Conservation (phyloP, 2,113 vertebrate genomes). For the Rhombomys opimus region DNA sequence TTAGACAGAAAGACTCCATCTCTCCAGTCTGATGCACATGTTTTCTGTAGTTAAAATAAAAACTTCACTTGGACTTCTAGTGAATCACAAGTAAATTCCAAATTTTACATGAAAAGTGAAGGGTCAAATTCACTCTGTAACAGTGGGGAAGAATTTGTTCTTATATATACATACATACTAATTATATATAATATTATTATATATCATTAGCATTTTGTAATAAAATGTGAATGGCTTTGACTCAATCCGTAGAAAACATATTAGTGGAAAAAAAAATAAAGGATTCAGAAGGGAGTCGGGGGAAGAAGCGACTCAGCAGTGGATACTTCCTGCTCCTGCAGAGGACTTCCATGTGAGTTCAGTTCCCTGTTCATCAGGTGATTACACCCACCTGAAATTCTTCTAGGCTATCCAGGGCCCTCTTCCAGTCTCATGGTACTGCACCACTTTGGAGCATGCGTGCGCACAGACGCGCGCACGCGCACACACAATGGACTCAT, state of each 20-base stretch:
- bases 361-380: neutral
- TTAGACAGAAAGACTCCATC: neutral
- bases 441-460: no score
- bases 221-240: neutral
- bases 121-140: slow-evolving; percentile 2
- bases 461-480: neutral
- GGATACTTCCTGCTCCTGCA: neutral
- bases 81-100: slow-evolving; percentile 10
- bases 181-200: neutral
- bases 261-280: neutral
- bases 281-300: neutral
- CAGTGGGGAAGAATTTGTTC: neutral
- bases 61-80: neutral
- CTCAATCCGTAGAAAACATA: slow-evolving; percentile 21
- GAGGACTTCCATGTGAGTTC: neutral
- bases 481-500: neutral
- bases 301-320: neutral
- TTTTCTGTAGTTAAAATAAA: neutral
- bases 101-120: slow-evolving; percentile 27
- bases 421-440: neutral
- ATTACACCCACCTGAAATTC: neutral
- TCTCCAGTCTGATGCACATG: neutral
- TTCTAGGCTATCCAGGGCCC: neutral
- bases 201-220: neutral
- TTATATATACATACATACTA: neutral